Evolutionary conservation across 2,113 vertebrate genomes (phyloP), one percentile per base, ranked within the genome.

Genomic region (Acanthochromis polyacanthus): DNA sequence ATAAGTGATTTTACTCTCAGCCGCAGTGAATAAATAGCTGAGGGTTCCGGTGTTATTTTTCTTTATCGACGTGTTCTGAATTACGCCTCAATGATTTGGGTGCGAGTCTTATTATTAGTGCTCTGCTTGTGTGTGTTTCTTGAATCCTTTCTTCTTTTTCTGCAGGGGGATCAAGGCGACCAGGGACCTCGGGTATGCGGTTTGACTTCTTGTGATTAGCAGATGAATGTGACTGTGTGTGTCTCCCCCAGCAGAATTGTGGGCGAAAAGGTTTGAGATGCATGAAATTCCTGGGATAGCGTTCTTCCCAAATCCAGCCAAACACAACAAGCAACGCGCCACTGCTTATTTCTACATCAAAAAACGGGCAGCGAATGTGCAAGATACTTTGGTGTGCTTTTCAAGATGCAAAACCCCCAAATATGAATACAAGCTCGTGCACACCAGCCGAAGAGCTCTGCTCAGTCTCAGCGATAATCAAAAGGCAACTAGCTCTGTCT

Each of bases 101-200:
- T 80, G 73, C 51, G 59, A 81, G 81, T 74, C 67, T 60, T 70
- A 48, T 77, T 73, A 67, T 78, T 79, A 71, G 75, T 17, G 10
- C 79, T 10, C 23, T 48, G 17, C 65, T 62, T 52, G 28, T 70
- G 25, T 61, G 45, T 77, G 53, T 43, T 61, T 58, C 51, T 85
- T 83, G 19, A 80, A 84, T 83, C 88, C 30, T 77, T 79, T 84
- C 75, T 64, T 55, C 85, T 90, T 75, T 64, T 56, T 93, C 94
- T 93, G 80, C 95, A 99, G 98, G 98, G 98, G 93, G 98, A 99
- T 96, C 97, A 99, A 96, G 98, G 98, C 81, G 98, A 99, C 94
- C 98, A 99, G 93, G 98, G 98, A 90, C 98, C 98, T 86, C 97
- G 98, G 98, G 98, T 99, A 99, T 96, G 98, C 53, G 61, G 59